Conservation (phyloP, 2,797 vertebrate genomes). For the Premnoplex brunnescens region DNA sequence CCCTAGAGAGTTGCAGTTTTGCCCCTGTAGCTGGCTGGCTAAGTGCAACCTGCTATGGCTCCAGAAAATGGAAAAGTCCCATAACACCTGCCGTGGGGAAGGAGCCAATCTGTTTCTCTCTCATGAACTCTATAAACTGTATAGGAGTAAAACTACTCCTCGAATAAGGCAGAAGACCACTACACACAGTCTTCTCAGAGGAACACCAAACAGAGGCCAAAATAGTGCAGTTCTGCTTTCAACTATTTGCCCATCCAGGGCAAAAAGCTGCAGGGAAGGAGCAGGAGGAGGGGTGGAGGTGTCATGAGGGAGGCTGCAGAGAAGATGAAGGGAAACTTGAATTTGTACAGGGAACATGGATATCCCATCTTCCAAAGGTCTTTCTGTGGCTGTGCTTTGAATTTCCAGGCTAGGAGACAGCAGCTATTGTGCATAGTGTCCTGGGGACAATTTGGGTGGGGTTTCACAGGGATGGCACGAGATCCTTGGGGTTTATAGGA, state of each 20-base stretch:
- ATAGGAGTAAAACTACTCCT: not conserved
- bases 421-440: not conserved
- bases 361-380: not conserved
- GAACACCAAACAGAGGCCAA: not conserved
- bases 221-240: fast-evolving
- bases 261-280: not conserved
- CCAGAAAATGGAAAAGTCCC: not conserved
- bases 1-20: not conserved
- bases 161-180: not conserved
- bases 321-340: not conserved
- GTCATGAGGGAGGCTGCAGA: not conserved
- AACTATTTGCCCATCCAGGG: not conserved
- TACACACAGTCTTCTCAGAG: not conserved
- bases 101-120: not conserved
- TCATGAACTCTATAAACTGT: not conserved
- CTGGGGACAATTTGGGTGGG: not conserved
- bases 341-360: fast-evolving
- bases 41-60: not conserved
- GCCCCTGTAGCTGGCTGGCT: not conserved
- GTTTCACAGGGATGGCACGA: not conserved
- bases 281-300: not conserved
- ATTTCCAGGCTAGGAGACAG: not conserved
- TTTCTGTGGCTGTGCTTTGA: not conserved
- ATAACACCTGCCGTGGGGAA: not conserved
- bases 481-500: not conserved